Percentiles rank a stretch among this genome's conserved stretches.
These are phyloP conservation scores for Phenganax subtilis DNA, from an alignment of 92 coral and sea anemone genomes.

Conservation along the genomic window DNA sequence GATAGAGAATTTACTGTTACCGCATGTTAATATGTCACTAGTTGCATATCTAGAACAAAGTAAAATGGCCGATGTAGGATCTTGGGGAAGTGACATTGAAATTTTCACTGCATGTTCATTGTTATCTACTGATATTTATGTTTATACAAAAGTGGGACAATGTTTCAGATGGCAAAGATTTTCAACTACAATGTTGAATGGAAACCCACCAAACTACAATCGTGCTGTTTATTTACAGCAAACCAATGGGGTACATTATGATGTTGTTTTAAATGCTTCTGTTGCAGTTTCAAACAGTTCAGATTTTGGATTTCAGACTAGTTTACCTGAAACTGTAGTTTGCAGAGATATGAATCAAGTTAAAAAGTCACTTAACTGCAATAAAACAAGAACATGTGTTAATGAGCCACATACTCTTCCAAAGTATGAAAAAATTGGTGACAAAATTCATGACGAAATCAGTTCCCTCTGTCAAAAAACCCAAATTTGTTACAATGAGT, in stretches of 20 bases:
- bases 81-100: slow-evolving; percentile 68
- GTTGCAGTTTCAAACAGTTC: slow-evolving; percentile 9
- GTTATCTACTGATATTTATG: slow-evolving; percentile 47
- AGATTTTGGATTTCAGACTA: background rate
- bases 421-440: background rate
- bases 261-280: slow-evolving; percentile 55
- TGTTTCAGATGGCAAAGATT: slow-evolving; percentile 19
- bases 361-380: background rate
- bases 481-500: background rate
- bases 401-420: background rate
- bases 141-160: slow-evolving; percentile 45
- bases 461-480: background rate
- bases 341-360: too few species aligned
- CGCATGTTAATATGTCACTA: slow-evolving; percentile 38
- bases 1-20: slow-evolving; percentile 29
- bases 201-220: slow-evolving; percentile 22
- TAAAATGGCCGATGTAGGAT: slow-evolving; percentile 48
- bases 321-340: background rate
- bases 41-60: slow-evolving; percentile 40
- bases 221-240: slow-evolving; percentile 50
- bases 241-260: slow-evolving; percentile 59
- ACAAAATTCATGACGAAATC: background rate
- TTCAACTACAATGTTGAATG: slow-evolving; percentile 50
- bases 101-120: slow-evolving; percentile 54
- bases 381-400: background rate